A percentile compares a stretch with the other conserved stretches of the same genome.
Evolutionary conservation across 2,888 invertebrate genomes (phyloP).

Genomic region (Hoplodrina ambigua): DNA sequence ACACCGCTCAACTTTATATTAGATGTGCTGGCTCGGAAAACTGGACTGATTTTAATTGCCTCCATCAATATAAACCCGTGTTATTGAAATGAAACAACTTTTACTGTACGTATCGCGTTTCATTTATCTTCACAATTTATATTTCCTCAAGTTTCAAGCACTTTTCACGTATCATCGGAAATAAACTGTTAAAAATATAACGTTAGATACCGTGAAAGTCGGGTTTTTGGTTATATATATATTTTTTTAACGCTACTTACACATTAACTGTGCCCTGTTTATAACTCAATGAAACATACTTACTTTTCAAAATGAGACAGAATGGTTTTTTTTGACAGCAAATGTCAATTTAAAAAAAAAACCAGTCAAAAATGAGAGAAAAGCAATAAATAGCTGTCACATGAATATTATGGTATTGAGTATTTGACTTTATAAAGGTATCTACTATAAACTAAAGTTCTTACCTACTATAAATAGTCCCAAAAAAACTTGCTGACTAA

Average conservation of each 20-base stretch:
- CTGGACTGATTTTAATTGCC: conserved; percentile 62
- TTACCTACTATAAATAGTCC: background rate
- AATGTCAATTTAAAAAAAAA: too few relatives aligned
- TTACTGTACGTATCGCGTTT: conserved; percentile 55
- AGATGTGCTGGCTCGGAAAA: conserved; percentile 48
- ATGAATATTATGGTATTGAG: too few relatives aligned
- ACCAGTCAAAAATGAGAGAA: too few relatives aligned
- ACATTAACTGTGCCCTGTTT: too few relatives aligned
- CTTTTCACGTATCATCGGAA: conserved; percentile 45
- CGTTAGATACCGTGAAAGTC: conserved; percentile 19
- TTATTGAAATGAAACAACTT: conserved; percentile 61
- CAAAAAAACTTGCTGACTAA: conserved; percentile 31
- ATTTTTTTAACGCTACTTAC: too few relatives aligned
- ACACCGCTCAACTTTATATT: conserved; percentile 44
- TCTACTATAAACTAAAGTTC: background rate
- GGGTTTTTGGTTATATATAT: background rate
- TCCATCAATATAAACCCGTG: conserved; percentile 54
- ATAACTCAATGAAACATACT: too few relatives aligned
- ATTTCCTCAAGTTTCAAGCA: conserved; percentile 49
- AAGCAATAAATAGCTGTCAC: too few relatives aligned
- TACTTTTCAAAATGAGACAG: too few relatives aligned
- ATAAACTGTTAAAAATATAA: conserved; percentile 41
- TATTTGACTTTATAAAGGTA: too few relatives aligned
- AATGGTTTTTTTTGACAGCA: too few relatives aligned
- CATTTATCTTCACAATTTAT: conserved; percentile 59